Base-by-base conservation (phyloP, 2,113 vertebrate genomes). In the Ammodytes dubius region DNA sequence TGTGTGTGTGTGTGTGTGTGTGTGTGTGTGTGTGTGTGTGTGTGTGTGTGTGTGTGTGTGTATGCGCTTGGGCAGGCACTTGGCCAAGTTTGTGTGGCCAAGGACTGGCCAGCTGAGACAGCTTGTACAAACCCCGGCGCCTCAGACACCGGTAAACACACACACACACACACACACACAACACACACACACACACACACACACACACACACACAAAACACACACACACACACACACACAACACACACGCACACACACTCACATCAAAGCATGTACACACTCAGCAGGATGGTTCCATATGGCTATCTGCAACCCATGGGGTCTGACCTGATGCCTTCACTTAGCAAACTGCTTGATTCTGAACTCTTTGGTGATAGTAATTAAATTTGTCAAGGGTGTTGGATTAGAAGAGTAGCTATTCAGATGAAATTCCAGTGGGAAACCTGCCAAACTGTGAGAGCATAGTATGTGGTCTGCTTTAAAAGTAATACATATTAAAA, bases 91-190 rank as follows among this genome's bases (percentile, higher is more conserved):
- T 63, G 46, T 12, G 43, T 53, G 50, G 80, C 75, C 72, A 80
- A 12, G 6, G 52, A 77, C 54, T 43, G 57, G 35, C 83, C 84
- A 86, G 83, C 75, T 87, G 88, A 90, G 88, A 88, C 79, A 79
- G 74, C 74, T 73, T 78, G 76, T 79, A 77, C 77, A 89, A 70
- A 79, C 66, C 71, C 81, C 66, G 59, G 68, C 13, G 27, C 69
- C 74, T 75, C 65, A 70, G 52, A 61, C 59, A 47, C 64, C 70
- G 40, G 17, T 39, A 69, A 40, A 53, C 61, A 53, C 49, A 40
- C 15, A 54, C 17, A 56, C 49, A 15, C 35, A 50, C 9, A 68
- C 56, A 35, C 6, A 37, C 1, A 57, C 27, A 35, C 35, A 4
- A 35, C 56, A 59, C 39, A 17, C 53, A 46, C 74, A 46, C 39